Percentiles rank a stretch among this genome's conserved stretches.
These are phyloP conservation scores for Cochlearius cochlearius DNA, from an alignment of 2,113 vertebrate species.

Conservation along the genomic window DNA sequence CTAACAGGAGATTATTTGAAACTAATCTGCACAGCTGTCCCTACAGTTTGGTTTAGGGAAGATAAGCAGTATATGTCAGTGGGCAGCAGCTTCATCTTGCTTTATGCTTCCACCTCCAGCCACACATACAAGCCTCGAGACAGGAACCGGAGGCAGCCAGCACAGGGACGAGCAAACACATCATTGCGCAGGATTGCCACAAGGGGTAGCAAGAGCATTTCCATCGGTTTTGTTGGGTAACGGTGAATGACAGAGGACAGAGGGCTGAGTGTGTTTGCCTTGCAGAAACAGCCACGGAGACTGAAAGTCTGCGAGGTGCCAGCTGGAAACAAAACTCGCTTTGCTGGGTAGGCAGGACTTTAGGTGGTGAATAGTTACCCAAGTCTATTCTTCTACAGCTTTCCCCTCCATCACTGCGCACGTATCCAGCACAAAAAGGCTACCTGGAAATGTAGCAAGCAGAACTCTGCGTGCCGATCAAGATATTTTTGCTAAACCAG, in stretches of 20 bases:
- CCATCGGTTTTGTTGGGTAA: neutral
- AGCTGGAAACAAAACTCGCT: neutral
- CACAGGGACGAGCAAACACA: neutral
- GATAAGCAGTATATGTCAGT: neutral
- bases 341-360: neutral
- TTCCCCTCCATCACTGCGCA: neutral
- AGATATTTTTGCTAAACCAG: neutral
- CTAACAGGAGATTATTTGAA: neutral
- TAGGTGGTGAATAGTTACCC: neutral
- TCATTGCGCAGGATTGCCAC: neutral
- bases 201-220: constrained; percentile 66
- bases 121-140: neutral
- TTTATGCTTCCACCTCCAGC: neutral
- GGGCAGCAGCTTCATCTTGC: neutral
- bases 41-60: neutral
- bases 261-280: neutral
- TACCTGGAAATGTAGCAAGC: neutral
- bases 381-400: neutral
- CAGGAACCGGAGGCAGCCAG: neutral
- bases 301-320: neutral
- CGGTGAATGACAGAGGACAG: neutral
- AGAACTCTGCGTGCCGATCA: neutral
- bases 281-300: neutral
- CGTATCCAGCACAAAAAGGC: neutral
- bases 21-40: neutral